phyloP scores from a whole-genome alignment of 2,888 invertebrate genomes.

The Scaptodrosophila latifasciaeformis region DNA sequence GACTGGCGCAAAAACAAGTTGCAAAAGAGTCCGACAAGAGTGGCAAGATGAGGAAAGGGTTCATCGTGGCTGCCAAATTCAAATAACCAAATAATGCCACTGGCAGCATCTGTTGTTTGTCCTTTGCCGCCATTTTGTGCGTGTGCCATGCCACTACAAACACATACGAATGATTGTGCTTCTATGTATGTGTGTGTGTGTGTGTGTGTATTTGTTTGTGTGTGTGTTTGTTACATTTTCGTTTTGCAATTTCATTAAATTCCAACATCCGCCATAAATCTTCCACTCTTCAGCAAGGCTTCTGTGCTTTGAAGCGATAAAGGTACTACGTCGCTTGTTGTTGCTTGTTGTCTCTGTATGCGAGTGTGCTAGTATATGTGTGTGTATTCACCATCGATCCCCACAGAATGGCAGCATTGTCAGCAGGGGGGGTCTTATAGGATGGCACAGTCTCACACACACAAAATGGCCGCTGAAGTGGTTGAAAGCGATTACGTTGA shows the following conservation, averaged over 20 bases:
- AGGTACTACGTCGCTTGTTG: conserved; percentile 43
- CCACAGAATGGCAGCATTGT: conserved; percentile 24
- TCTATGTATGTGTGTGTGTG: conserved; percentile 15
- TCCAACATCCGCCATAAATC: conserved; percentile 76
- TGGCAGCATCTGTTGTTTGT: conserved; percentile 64
- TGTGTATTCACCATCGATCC: not conserved
- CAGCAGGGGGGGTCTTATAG: not conserved
- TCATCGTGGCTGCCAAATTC: not conserved
- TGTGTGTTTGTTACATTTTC: conserved; percentile 70
- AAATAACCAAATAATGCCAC: not conserved
- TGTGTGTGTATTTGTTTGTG: conserved; percentile 20
- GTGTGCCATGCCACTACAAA: conserved; percentile 28
- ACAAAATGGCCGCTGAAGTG: conserved; percentile 65
- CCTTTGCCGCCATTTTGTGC: conserved; percentile 67
- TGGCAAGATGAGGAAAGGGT: conserved; percentile 31
- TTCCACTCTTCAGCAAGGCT: conserved; percentile 71
- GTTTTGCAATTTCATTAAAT: conserved; percentile 76
- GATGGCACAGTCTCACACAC: conserved; percentile 14
- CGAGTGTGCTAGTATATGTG: not conserved
- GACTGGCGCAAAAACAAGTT: conserved; percentile 4
- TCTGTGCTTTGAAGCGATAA: conserved; percentile 69
- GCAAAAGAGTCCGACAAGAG: conserved; percentile 6
- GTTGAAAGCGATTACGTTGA: conserved; percentile 65
- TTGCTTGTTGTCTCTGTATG: conserved; percentile 11
- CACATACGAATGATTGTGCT: not conserved